Percentiles rank a stretch among this genome's conserved stretches.
phyloP scores from a whole-genome alignment of 2,113 vertebrate genomes.

The Prunella fulvescens region DNA sequence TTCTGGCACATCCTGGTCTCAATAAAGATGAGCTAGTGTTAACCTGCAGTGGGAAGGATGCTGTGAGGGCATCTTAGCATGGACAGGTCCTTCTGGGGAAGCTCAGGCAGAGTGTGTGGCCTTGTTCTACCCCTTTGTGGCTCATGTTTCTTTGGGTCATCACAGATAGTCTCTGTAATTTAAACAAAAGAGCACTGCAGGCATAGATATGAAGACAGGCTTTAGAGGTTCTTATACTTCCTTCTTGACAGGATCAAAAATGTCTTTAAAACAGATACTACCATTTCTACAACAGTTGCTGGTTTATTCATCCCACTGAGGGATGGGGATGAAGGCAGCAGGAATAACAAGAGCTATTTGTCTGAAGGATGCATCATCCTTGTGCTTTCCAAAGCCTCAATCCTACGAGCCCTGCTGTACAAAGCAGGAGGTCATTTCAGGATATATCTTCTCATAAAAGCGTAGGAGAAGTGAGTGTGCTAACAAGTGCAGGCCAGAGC shows the following conservation, averaged over 20 bases:
- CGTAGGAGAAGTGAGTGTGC: not conserved
- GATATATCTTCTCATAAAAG: not conserved
- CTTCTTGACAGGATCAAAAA: not conserved
- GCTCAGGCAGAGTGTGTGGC: not conserved
- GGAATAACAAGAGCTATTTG: not conserved
- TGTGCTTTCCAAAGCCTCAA: not conserved
- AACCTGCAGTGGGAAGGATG: rapidly evolving
- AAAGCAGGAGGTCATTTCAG: not conserved
- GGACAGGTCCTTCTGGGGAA: not conserved
- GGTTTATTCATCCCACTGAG: not conserved
- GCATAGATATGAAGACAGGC: not conserved
- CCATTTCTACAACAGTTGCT: not conserved
- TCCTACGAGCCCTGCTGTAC: not conserved
- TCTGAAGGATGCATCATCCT: not conserved
- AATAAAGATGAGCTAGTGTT: not conserved
- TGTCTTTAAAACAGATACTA: not conserved
- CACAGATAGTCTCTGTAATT: not conserved
- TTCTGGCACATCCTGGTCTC: not conserved
- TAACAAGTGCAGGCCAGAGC: not conserved
- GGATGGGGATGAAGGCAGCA: not conserved
- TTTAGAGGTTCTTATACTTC: not conserved
- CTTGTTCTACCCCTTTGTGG: not conserved
- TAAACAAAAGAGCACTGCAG: not conserved
- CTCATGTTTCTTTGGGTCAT: not conserved
- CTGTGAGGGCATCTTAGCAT: rapidly evolving